Conservation (phyloP, 2,888 invertebrate genomes). For the Microplitis manilae region DNA sequence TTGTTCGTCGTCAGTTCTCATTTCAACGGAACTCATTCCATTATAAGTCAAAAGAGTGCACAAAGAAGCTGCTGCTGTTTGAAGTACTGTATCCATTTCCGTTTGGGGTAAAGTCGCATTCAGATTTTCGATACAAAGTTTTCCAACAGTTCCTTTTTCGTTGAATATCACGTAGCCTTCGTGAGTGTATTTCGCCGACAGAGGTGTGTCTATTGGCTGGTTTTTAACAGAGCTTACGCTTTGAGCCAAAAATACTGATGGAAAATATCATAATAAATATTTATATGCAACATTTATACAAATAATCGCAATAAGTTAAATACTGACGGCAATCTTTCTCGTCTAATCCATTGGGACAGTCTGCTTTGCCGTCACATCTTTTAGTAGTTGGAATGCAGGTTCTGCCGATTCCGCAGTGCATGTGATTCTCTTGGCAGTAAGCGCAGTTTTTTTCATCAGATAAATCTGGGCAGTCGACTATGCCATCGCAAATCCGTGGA, state of each 20-base stretch:
- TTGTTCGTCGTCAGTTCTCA: conserved; percentile 76
- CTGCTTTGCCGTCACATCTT: conserved; percentile 86
- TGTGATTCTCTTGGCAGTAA: conserved; percentile 81
- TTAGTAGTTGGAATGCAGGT: conserved; percentile 81
- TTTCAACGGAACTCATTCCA: conserved; percentile 80
- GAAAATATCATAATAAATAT: conserved; percentile 21
- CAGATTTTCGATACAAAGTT: conserved; percentile 86
- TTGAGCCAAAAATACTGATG: conserved; percentile 82
- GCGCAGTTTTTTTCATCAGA: conserved; percentile 86
- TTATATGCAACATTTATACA: background rate
- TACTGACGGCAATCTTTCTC: conserved; percentile 89
- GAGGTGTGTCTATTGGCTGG: conserved; percentile 79
- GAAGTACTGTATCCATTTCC: conserved; percentile 74
- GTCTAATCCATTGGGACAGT: conserved; percentile 90
- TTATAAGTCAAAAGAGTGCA: conserved; percentile 86
- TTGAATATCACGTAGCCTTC: conserved; percentile 90
- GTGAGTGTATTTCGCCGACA: conserved; percentile 79
- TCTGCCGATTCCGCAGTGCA: conserved; percentile 86
- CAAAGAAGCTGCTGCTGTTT: conserved; percentile 83
- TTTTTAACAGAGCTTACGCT: conserved; percentile 78
- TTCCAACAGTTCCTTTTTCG: conserved; percentile 85
- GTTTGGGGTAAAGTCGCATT: conserved; percentile 75
- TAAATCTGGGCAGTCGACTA: conserved; percentile 88
- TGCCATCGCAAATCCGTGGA: conserved; percentile 87
- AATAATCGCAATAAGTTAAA: background rate